Evolutionary conservation across 1,140 invertebrate species (phyloP).

Genomic region (Bradynema listronoti): DNA sequence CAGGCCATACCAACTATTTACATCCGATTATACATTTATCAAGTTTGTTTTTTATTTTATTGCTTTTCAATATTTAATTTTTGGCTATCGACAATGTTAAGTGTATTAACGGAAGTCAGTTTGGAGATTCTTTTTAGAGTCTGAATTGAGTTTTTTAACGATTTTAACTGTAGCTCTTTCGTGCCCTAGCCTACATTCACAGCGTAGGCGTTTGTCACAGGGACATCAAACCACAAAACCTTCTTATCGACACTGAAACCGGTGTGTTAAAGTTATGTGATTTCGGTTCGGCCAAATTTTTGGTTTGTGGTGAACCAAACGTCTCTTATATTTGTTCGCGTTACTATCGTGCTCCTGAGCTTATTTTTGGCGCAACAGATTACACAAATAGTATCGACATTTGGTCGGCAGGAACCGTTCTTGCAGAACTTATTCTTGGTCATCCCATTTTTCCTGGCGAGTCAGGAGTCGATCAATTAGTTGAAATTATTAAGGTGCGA

Average conservation of each 20-base stretch:
- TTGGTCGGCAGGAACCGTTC: constrained; percentile 83
- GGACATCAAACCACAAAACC: constrained; percentile 47
- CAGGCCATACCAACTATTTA: constrained; percentile 97
- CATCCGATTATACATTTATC: constrained; percentile 62
- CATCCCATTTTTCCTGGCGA: constrained; percentile 86
- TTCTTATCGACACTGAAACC: constrained; percentile 88
- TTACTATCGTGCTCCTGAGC: constrained; percentile 71
- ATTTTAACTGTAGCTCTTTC: constrained; percentile 74
- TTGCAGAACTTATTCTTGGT: constrained; percentile 84
- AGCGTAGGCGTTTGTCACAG: constrained; percentile 91
- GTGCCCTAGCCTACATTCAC: constrained; percentile 96
- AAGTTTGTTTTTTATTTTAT: not conserved
- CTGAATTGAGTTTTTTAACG: not conserved
- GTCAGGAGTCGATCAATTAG: constrained; percentile 83
- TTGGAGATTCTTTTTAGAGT: not conserved
- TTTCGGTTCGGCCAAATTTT: constrained; percentile 92
- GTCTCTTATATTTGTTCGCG: constrained; percentile 99
- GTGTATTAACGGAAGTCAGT: too few species aligned
- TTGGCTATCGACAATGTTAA: too few species aligned
- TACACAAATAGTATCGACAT: constrained; percentile 89
- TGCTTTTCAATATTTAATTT: not conserved
- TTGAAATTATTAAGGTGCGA: constrained; percentile 94
- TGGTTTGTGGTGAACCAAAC: constrained; percentile 92
- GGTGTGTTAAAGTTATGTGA: constrained; percentile 96
- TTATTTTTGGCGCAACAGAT: constrained; percentile 98